A percentile compares a stretch with the other conserved stretches of the same genome.
These are phyloP conservation scores for Anguilla japonica DNA, from an alignment of 2,113 vertebrate genomes.

Conservation along the genomic window DNA sequence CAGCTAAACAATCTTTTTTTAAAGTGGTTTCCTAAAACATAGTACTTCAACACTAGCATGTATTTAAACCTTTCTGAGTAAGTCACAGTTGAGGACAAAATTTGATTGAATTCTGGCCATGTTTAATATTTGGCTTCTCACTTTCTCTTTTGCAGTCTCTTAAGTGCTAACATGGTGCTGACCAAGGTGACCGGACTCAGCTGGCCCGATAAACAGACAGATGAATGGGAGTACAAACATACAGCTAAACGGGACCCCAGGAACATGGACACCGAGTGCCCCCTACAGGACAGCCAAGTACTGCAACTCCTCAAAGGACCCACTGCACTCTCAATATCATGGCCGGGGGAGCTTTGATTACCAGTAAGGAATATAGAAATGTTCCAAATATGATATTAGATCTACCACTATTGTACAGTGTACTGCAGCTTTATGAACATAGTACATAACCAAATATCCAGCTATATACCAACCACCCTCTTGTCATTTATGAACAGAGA, in stretches of 20 bases:
- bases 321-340: too few relatives aligned
- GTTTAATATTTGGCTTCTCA: not conserved
- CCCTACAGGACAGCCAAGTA: too few relatives aligned
- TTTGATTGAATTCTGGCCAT: not conserved
- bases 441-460: slow-evolving; percentile 31
- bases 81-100: not conserved
- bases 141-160: not conserved
- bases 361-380: slow-evolving; percentile 38
- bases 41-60: too few relatives aligned
- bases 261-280: too few relatives aligned
- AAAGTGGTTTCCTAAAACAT: too few relatives aligned
- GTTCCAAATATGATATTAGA: slow-evolving; percentile 25
- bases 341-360: slow-evolving; percentile 33
- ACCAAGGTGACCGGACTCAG: too few relatives aligned
- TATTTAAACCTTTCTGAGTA: too few relatives aligned
- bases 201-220: too few relatives aligned
- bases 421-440: slow-evolving; percentile 55
- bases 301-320: too few relatives aligned
- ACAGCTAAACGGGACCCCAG: too few relatives aligned
- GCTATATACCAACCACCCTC: slow-evolving; percentile 30
- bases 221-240: too few relatives aligned
- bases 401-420: slow-evolving; percentile 23
- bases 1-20: too few relatives aligned
- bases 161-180: not conserved
- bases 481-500: slow-evolving; percentile 41